Percentiles rank a stretch among this genome's conserved stretches.
Evolutionary conservation across 2,113 vertebrate genomes (phyloP).

Genomic region (Gymnorhina tibicen): DNA sequence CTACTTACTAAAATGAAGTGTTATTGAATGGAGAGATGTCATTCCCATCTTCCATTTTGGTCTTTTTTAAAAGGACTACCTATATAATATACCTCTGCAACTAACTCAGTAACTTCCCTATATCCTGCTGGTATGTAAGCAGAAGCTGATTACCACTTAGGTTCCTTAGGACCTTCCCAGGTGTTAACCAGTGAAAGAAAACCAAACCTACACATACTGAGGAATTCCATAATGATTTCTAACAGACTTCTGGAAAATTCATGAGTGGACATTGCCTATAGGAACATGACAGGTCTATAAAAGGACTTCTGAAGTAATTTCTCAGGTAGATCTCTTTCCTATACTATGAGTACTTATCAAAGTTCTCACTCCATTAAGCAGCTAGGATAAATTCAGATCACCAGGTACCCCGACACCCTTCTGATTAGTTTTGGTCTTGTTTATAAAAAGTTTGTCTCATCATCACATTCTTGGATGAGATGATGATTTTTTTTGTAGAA

Average conservation of each 20-base stretch:
- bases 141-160: not conserved
- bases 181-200: not conserved
- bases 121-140: not conserved
- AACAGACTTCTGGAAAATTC: not conserved
- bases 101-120: not conserved
- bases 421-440: not conserved
- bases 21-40: not conserved
- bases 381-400: not conserved
- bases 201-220: not conserved
- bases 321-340: not conserved
- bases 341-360: not conserved
- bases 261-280: not conserved
- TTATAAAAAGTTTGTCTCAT: not conserved
- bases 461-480: not conserved
- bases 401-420: fast-evolving
- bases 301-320: not conserved
- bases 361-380: not conserved
- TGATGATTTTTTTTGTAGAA: not conserved
- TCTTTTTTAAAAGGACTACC: not conserved
- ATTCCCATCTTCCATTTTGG: not conserved
- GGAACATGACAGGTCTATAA: not conserved
- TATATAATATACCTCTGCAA: not conserved
- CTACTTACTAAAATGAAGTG: not conserved
- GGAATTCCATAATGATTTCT: not conserved
- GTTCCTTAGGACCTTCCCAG: not conserved